phyloP scores from a whole-genome alignment of 2,888 invertebrate species.

The Euclidia mi region DNA sequence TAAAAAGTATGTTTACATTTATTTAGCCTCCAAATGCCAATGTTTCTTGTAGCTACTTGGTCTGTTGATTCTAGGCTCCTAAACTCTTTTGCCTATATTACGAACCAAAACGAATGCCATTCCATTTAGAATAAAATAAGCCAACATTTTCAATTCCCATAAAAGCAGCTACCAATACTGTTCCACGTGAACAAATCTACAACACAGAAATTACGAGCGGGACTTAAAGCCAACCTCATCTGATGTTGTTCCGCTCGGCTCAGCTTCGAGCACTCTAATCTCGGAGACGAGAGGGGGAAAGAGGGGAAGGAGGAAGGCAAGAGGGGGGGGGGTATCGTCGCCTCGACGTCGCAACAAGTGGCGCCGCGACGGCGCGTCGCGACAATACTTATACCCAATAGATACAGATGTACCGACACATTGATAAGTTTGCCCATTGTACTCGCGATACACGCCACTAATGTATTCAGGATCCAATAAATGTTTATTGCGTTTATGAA shows the following conservation, averaged over 20 bases:
- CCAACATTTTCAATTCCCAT: conserved; percentile 9
- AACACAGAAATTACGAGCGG: conserved; percentile 26
- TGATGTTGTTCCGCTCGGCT: conserved; percentile 32
- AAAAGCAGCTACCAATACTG: conserved; percentile 7
- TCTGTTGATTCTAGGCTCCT: no score
- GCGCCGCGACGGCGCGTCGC: conserved; percentile 62
- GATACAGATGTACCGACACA: conserved; percentile 24
- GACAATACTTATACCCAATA: neutral
- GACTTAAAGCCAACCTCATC: conserved; percentile 30
- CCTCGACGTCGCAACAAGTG: conserved; percentile 77
- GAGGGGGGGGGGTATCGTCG: conserved; percentile 20
- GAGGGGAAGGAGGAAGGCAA: neutral
- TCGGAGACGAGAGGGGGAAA: conserved; percentile 2
- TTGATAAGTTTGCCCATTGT: neutral
- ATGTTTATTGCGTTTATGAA: no score
- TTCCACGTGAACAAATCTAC: conserved; percentile 24
- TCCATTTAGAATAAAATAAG: no score
- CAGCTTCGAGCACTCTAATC: conserved; percentile 44
- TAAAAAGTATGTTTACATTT: no score
- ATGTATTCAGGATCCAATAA: no score
- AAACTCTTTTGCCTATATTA: no score
- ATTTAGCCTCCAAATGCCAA: no score
- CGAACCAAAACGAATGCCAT: no score
- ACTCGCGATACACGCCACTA: no score
- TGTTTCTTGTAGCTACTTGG: no score